phyloP scores from a whole-genome alignment of 2,797 vertebrate genomes.

The Sandelia bainsii region DNA sequence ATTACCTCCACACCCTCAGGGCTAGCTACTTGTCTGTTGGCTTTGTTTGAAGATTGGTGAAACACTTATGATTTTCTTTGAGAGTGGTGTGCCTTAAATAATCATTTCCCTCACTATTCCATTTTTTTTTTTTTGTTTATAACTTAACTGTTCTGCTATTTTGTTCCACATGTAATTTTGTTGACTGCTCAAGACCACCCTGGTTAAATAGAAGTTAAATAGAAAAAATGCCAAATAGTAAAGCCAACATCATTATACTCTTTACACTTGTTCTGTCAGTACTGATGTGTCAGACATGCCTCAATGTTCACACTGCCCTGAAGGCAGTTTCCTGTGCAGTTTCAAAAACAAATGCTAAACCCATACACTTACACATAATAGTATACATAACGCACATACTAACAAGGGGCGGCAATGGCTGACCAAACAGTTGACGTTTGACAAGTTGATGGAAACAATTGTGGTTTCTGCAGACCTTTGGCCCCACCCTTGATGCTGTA shows the following conservation, averaged over 20 bases:
- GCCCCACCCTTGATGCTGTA: conserved; percentile 16
- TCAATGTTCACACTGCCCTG: conserved; percentile 21
- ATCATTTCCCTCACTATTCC: not conserved
- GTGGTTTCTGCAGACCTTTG: conserved; percentile 47
- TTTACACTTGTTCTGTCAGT: conserved; percentile 10
- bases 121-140: not conserved
- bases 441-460: conserved; percentile 57
- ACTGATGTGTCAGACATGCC: conserved; percentile 24
- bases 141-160: not conserved
- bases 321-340: conserved; percentile 30
- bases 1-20: not conserved
- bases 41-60: conserved; percentile 8
- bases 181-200: not conserved
- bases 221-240: not conserved
- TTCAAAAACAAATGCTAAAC: conserved; percentile 14
- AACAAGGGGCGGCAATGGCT: conserved; percentile 25
- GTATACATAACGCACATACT: not conserved
- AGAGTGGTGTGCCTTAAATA: not conserved
- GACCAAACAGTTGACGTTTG: conserved; percentile 59
- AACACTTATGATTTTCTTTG: conserved; percentile 18
- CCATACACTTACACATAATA: not conserved
- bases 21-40: conserved; percentile 3
- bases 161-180: not conserved
- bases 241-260: conserved; percentile 1
- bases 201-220: conserved; percentile 10